These are phyloP conservation scores for Cossypha dichroa DNA, from an alignment of 2,797 vertebrate genomes.

Conservation along the genomic window DNA sequence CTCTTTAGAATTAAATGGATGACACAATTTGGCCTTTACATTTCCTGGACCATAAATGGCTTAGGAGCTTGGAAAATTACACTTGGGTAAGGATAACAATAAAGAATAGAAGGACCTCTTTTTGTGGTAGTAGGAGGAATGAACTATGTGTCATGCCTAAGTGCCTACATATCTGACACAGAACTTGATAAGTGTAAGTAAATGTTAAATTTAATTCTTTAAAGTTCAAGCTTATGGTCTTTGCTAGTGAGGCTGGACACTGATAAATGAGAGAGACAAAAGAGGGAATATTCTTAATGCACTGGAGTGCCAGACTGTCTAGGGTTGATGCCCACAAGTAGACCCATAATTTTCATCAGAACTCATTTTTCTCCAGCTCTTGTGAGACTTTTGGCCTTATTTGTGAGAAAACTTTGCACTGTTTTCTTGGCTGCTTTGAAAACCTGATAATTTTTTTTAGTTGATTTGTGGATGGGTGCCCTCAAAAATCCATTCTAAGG, in stretches of 20 bases:
- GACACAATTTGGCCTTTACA: background rate
- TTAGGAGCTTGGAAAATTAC: background rate
- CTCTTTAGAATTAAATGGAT: background rate
- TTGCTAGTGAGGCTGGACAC: background rate
- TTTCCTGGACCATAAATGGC: background rate
- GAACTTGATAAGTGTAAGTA: background rate
- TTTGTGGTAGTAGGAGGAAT: background rate
- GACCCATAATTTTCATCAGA: background rate
- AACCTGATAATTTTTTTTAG: background rate
- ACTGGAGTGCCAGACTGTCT: background rate
- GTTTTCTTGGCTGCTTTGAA: background rate
- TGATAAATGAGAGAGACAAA: background rate
- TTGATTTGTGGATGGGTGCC: background rate
- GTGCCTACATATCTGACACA: background rate
- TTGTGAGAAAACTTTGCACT: background rate
- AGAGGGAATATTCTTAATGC: background rate
- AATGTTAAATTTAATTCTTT: background rate
- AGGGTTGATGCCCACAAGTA: background rate
- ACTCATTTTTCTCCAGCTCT: background rate
- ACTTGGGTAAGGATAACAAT: background rate
- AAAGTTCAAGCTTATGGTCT: background rate
- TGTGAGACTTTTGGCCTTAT: background rate
- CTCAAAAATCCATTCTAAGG: background rate
- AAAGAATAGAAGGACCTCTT: background rate
- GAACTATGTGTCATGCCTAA: background rate